Evolutionary conservation across 2,797 vertebrate genomes (phyloP), one percentile per base, ranked within the genome.

Genomic region (Phoxinus dragarum): DNA sequence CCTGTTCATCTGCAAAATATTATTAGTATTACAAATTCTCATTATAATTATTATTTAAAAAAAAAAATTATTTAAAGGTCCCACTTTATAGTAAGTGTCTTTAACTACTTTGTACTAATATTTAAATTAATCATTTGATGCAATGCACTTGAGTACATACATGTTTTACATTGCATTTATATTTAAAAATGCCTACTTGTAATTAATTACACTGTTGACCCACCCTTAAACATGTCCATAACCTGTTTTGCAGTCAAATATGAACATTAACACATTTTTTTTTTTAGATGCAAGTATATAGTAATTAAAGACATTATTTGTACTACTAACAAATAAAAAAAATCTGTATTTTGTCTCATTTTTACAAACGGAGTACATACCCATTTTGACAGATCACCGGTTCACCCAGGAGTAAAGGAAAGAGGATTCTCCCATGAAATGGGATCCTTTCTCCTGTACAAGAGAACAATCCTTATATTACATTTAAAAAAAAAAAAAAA

Each of bases 1-100:
- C 97, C 96, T 98, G 97, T 90, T 98, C 97, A 96, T 99, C 98
- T 99, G 93, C 83, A 91, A 88, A 85, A 75, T 87, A 56, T 86
- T 86, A 86, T 34, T 84, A 87, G 36, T 0, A 10, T 47, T 10
- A 76, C 19, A 49, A 8, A 52, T 69, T 64, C 52, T 56, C 11
- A 19, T 73, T 44, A 17, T 23, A 21, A 56, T 17, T 3, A 61
- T 7, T 8, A 66, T 6, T 34, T 66, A 34, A n/a, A n/a, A n/a
- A n/a, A n/a, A n/a, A n/a, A n/a, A n/a, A n/a, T n/a, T n/a, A n/a
- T n/a, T n/a, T n/a, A n/a, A n/a, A 8, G 6, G 5, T 66, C 1
- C 61, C 6, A 3, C 3, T 66, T 66, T 34, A 3, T 66, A 66
- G 6, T 34, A 34, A 34, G 3, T 66, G 61, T 66, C 27, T 64